Percentiles rank a stretch among this genome's conserved stretches.
Conservation (phyloP, 2,888 invertebrate genomes). For the Loripinus fragilis region DNA sequence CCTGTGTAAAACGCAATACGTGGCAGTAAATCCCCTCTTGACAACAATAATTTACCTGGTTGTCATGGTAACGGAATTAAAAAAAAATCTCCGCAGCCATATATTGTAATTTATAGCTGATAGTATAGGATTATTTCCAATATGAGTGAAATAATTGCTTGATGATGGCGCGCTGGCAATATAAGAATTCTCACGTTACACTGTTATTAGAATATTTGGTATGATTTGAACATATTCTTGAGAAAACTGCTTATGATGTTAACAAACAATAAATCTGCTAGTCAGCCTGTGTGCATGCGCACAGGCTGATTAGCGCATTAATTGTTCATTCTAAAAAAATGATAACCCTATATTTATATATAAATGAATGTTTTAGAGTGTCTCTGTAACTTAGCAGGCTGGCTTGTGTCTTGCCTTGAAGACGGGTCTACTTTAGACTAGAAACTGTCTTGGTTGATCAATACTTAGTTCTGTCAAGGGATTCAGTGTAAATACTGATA, state of each 20-base stretch:
- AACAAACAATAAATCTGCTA: too few relatives aligned
- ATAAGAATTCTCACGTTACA: conserved; percentile 7
- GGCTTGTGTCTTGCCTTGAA: too few relatives aligned
- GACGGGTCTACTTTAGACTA: too few relatives aligned
- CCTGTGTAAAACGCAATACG: conserved; percentile 34
- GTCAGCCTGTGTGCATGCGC: too few relatives aligned
- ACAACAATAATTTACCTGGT: conserved; percentile 59
- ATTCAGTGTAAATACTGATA: conserved; percentile 1
- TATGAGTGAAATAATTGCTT: conserved; percentile 4
- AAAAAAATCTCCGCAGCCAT: conserved; percentile 22
- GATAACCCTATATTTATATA: too few relatives aligned
- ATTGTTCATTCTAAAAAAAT: too few relatives aligned
- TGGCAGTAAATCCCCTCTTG: conserved; percentile 36
- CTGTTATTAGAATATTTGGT: background rate
- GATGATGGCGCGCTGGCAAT: background rate
- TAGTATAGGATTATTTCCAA: conserved; percentile 4
- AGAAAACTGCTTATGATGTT: too few relatives aligned
- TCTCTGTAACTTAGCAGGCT: too few relatives aligned
- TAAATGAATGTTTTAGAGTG: too few relatives aligned
- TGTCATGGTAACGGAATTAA: conserved; percentile 48
- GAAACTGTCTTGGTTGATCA: background rate
- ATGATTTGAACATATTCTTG: too few relatives aligned
- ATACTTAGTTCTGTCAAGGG: background rate
- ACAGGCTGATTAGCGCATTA: too few relatives aligned
- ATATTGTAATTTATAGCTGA: conserved; percentile 4